Evolutionary conservation across 2,797 vertebrate genomes (phyloP).

Genomic region (Geotrypetes seraphini): DNA sequence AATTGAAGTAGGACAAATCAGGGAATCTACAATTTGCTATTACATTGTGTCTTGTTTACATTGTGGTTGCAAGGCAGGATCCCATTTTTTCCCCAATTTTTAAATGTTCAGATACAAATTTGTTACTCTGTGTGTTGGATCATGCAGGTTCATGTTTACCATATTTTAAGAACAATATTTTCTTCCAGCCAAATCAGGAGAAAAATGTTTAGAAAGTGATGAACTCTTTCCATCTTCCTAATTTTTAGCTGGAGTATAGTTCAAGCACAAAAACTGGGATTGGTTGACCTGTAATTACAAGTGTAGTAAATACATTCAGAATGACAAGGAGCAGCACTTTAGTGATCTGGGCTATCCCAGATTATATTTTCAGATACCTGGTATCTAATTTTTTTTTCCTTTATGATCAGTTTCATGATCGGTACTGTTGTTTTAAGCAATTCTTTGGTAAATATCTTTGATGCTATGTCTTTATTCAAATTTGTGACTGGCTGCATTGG

Average conservation of each 20-base stretch:
- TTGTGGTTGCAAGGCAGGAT: too few species aligned
- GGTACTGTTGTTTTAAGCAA: conserved; percentile 49
- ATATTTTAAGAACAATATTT: conserved; percentile 15
- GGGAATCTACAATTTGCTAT: conserved; percentile 41
- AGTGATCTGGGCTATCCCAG: conserved; percentile 82
- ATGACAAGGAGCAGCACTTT: conserved; percentile 99
- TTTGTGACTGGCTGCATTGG: conserved; percentile 30
- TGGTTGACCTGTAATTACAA: too few species aligned
- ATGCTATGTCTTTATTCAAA: too few species aligned
- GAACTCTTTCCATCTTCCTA: too few species aligned
- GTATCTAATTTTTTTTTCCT: conserved; percentile 68
- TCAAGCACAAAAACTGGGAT: too few species aligned
- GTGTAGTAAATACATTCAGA: too few species aligned
- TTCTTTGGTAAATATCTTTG: too few species aligned
- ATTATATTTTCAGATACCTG: conserved; percentile 84
- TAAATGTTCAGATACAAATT: conserved; percentile 25
- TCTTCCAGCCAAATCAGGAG: too few species aligned
- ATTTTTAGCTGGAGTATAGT: too few species aligned
- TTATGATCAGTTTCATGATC: conserved; percentile 99
- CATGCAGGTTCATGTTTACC: conserved; percentile 23
- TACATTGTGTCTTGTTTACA: conserved; percentile 46
- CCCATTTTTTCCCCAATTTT: conserved; percentile 27
- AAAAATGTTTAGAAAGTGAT: too few species aligned
- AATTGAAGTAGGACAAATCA: conserved; percentile 35
- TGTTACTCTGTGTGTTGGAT: conserved; percentile 16